phyloP scores from a whole-genome alignment of 2,113 vertebrate genomes.

The Aplodontia rufa region DNA sequence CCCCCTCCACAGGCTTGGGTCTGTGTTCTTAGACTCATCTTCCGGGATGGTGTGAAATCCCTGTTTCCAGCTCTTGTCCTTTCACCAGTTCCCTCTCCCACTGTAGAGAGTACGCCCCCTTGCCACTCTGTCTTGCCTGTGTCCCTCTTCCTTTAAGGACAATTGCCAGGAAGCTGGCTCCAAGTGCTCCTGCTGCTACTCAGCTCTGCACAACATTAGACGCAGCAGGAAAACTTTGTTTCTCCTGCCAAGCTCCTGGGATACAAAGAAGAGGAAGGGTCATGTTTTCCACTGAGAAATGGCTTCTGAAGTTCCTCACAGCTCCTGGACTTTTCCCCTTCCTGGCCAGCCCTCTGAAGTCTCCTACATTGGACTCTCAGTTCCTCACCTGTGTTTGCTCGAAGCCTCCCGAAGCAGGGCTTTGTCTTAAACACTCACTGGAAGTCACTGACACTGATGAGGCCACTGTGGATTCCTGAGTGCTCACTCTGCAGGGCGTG shows the following conservation, averaged over 20 bases:
- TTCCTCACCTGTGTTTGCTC: neutral
- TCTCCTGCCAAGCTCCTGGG: neutral
- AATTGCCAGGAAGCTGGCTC: too few species aligned
- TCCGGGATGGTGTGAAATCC: accelerated
- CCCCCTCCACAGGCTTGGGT: accelerated
- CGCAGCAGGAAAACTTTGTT: neutral
- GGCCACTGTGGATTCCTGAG: neutral
- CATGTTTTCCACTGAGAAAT: neutral
- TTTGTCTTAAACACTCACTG: neutral
- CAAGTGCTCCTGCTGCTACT: too few species aligned
- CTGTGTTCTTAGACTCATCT: accelerated
- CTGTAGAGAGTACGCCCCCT: neutral
- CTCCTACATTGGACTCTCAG: neutral
- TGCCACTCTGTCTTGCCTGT: accelerated
- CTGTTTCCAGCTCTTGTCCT: neutral
- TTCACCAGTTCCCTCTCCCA: too few species aligned
- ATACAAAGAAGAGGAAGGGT: neutral
- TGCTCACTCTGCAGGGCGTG: neutral
- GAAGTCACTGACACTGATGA: neutral
- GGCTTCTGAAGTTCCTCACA: neutral
- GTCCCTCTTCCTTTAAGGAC: too few species aligned
- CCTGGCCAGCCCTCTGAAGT: neutral
- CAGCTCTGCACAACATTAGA: neutral
- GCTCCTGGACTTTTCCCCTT: neutral
- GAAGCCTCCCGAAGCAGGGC: neutral